Base-by-base conservation (phyloP, 2,797 vertebrate species). In the Neosalanx taihuensis region DNA sequence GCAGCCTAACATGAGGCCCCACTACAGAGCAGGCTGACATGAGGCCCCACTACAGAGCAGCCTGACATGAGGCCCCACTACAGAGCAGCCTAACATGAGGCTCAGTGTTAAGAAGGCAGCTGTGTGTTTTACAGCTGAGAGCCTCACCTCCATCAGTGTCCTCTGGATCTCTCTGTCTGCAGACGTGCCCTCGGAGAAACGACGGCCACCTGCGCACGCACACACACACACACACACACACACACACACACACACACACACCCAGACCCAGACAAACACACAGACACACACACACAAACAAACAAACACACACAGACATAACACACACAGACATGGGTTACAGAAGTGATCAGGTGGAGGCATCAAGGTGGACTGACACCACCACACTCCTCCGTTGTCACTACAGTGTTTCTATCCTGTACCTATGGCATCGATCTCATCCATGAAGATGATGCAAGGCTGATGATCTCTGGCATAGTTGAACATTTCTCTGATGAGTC, bases 391-490 rank as follows among this genome's bases (percentile, higher is more conserved):
- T 60, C 23, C 23, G 23, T 26, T 26, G 23, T 26, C 23, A 26
- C 23, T 26, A 26, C 23, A 26, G 23, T 26, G 23, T 26, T 26
- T 26, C 23, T 26, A 26, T 26, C 23, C 23, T 1, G 92, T 90
- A 96, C 95, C 95, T 69, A 96, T 96, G 69, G 95, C 95, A 84
- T 96, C 94, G 35, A 96, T 96, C 90, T 96, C 95, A 82, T 96
- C 94, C 95, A 96, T 96, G 87, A 96, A 96, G 76, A 96, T 96
- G 79, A 96, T 95, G 75, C 95, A 95, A 0, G 95, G 94, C 74
- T 96, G 95, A 72, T 95, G 94, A 74, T 96, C 95, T 72, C 94
- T 88, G 84, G 95, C 94, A 5, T 95, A 95, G 83, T 95, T 95
- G 88, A 96, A 96, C 94, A 95, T 95, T 87, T 95, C 95, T 83